These are phyloP conservation scores for Stegophylla sp. DNA, from an alignment of 2,888 invertebrate species.

Conservation along the genomic window DNA sequence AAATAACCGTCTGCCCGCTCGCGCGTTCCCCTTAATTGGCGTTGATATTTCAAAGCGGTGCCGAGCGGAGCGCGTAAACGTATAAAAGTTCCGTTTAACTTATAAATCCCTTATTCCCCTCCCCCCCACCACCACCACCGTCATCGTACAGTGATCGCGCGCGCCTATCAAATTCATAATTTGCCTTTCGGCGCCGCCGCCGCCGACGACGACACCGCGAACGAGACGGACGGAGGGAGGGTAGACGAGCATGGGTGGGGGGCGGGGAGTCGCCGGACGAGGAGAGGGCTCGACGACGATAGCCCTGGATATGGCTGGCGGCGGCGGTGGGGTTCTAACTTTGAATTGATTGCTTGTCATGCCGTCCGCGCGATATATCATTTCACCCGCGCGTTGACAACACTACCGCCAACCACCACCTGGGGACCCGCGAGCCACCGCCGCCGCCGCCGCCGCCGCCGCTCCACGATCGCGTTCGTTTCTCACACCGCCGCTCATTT, in stretches of 20 bases:
- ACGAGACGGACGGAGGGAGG: neutral
- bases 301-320: neutral
- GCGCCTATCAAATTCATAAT: conserved; percentile 52
- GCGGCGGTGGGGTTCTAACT: conserved; percentile 36
- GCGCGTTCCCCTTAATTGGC: conserved; percentile 47
- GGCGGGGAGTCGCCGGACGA: neutral
- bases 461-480: neutral
- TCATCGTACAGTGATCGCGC: neutral
- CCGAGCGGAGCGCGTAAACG: neutral
- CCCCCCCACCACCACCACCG: neutral
- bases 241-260: neutral
- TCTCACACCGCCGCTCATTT: neutral
- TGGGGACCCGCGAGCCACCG: conserved; percentile 18
- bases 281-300: neutral
- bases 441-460: neutral
- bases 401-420: conserved; percentile 27
- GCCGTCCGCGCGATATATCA: conserved; percentile 47
- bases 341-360: conserved; percentile 57
- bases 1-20: conserved; percentile 33
- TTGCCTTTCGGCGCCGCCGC: conserved; percentile 33
- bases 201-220: neutral
- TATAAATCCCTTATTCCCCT: conserved; percentile 17
- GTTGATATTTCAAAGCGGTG: conserved; percentile 40
- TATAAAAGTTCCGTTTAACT: conserved; percentile 30
- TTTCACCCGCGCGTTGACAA: conserved; percentile 35